Base-by-base conservation (phyloP, 2,113 vertebrate species). In the Phainopepla nitens region DNA sequence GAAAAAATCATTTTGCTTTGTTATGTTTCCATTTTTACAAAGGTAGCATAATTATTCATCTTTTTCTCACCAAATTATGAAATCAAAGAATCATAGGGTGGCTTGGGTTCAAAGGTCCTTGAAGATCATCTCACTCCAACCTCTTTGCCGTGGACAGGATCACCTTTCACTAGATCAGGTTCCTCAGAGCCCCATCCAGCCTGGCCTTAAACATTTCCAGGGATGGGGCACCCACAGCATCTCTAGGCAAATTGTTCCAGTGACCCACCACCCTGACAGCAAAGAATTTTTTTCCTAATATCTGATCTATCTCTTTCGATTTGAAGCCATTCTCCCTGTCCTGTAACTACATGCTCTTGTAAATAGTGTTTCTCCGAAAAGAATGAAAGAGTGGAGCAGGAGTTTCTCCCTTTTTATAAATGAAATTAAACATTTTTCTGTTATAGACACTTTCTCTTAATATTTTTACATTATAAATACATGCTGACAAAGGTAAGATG, bases 301-400 rank as follows among this genome's bases (percentile, higher is more conserved):
- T 18, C 28, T 29, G 10, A 60, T 47, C n/a, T 68, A 41, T 28
- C 10, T 75, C 53, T 53, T 60, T 41, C 17, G 35, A 9, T 35
- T 25, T 54, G 29, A 54, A 35, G 14, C 11, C 24, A 19, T 47
- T 76, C n/a, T 36, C 6, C 10, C 29, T 45, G 16, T 29, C 16
- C 45, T n/a, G 13, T 60, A 58, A 60, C 9, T n/a, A 31, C 23
- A 31, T 35, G 24, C 4, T 45, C 21, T 47, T 68, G 14, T 47
- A 82, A 82, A 47, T 11, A 45, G 14, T 22, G 11, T 31, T 60
- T 61, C 25, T 76, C 62, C 42, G 24, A 65, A 60, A 45, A 54
- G n/a, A 54, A 15, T 0, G 0, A 66, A 82, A 18, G 13, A 68
- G 33, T 70, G 2, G 10, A 94, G 33, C 2, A 53, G 7, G 13